These are phyloP conservation scores for Uromys caudimaculatus DNA, from an alignment of 2,797 vertebrate species.

Conservation along the genomic window DNA sequence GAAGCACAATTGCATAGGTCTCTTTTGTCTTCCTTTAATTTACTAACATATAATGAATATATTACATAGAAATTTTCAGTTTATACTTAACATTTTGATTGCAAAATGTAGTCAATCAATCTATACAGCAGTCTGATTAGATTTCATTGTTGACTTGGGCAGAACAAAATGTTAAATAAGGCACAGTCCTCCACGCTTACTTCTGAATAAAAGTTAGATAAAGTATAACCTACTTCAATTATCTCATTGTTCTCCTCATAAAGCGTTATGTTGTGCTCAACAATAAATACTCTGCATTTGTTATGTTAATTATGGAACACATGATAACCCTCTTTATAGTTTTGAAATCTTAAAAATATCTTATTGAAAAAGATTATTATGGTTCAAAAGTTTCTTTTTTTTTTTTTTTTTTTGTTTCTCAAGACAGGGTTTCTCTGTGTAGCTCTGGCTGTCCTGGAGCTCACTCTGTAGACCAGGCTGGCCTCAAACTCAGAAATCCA, in stretches of 20 bases:
- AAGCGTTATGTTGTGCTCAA: background rate
- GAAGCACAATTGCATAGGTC: background rate
- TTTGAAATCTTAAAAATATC: background rate
- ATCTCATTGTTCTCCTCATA: background rate
- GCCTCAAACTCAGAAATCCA: too few relatives aligned
- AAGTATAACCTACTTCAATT: background rate
- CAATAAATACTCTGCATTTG: background rate
- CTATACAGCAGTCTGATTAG: background rate
- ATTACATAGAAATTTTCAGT: background rate
- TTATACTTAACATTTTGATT: background rate
- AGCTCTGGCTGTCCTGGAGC: too few relatives aligned
- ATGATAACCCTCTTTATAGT: background rate
- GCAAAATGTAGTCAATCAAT: background rate
- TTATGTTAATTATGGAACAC: background rate
- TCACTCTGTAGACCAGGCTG: too few relatives aligned
- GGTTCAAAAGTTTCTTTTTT: too few relatives aligned
- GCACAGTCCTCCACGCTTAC: rapidly evolving
- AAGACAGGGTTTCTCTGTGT: too few relatives aligned
- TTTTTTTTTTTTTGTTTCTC: too few relatives aligned
- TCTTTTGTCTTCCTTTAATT: background rate
- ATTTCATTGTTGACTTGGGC: background rate
- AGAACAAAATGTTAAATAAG: background rate
- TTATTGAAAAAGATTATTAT: background rate
- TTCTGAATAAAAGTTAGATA: background rate
- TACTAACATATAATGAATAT: background rate